A percentile compares a stretch with the other conserved stretches of the same genome.
phyloP scores from a whole-genome alignment of 2,797 vertebrate species.

The Cheirogaleus major region DNA sequence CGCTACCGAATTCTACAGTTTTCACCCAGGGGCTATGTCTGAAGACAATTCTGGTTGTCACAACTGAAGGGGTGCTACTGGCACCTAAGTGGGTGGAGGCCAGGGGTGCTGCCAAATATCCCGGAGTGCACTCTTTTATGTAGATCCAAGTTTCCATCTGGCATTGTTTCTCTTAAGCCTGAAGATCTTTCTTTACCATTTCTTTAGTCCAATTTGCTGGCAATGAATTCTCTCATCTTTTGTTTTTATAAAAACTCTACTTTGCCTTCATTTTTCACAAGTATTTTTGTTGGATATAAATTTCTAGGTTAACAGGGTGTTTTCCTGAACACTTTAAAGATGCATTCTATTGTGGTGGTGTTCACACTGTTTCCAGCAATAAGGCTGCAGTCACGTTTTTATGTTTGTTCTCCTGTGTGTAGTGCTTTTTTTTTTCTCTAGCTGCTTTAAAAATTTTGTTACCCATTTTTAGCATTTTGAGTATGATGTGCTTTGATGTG shows the following conservation, averaged over 20 bases:
- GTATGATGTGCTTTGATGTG: not conserved
- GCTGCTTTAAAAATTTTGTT: not conserved
- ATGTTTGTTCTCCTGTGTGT: not conserved
- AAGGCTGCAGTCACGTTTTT: not conserved
- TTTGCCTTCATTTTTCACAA: conserved; percentile 12
- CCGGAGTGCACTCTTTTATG: not conserved
- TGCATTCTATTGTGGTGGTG: not conserved
- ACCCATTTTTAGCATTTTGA: not conserved
- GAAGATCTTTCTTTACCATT: not conserved
- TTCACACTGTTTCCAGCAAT: not conserved
- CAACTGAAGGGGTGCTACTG: not conserved
- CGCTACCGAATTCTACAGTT: not conserved
- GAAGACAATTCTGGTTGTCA: not conserved
- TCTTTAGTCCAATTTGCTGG: not conserved
- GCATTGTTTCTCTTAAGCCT: not conserved
- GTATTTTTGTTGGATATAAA: not conserved
- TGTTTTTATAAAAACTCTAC: not conserved
- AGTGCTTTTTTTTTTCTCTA: not conserved
- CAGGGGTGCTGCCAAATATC: not conserved
- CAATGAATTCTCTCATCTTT: not conserved
- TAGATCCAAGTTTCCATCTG: not conserved
- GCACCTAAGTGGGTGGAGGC: not conserved
- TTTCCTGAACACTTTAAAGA: not conserved
- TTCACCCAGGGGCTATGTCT: not conserved
- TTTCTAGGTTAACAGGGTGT: not conserved